Evolutionary conservation across 2,888 invertebrate genomes (phyloP), one percentile per base, ranked within the genome.

Genomic region (Danaus chrysippus): DNA sequence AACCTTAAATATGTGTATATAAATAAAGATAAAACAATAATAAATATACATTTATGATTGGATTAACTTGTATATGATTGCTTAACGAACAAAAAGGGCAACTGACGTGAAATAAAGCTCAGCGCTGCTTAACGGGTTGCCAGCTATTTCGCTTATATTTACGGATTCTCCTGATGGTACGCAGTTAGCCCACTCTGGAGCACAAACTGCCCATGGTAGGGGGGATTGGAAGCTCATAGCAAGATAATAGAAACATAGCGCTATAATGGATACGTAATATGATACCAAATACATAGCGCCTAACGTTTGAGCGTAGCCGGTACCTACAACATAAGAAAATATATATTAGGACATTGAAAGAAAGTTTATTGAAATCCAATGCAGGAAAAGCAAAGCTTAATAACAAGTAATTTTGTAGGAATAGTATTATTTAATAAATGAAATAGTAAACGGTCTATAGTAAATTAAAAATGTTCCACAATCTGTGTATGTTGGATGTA

Each of bases 251-350:
- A 96, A 73, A 10, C 95, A 94, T 43, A 96, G 78, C 0, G 94
- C 94, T 87, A 96, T 93, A 57, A 96, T 85, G 0, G 94, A 93
- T 58, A 94, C 94, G 79, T 96, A 96, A 81, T 96, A 96, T 0
- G 95, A 93, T 1, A 95, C 91, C 12, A 96, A 93, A 70, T 92
- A 93, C 13, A 92, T 84, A 13, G 93, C 93, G 0, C 92, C 92
- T 11, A 94, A 73, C 6, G 93, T 87, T 71, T 94, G 94, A 0
- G 94, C 94, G 73, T 93, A 93, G 3, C 95, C 95, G 23, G 94
- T 92, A 56, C 95, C 94, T 94, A 74, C 56, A 79, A 81, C 49
- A 44, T 41, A 11, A 19, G 19, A n/a, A 61, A 53, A 52, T 15
- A 15, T 19, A 10, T 19, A 57, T 23, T 23, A 23, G 23, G 23